Evolutionary conservation across 2,888 invertebrate species (phyloP).

Genomic region (Brenthis ino): DNA sequence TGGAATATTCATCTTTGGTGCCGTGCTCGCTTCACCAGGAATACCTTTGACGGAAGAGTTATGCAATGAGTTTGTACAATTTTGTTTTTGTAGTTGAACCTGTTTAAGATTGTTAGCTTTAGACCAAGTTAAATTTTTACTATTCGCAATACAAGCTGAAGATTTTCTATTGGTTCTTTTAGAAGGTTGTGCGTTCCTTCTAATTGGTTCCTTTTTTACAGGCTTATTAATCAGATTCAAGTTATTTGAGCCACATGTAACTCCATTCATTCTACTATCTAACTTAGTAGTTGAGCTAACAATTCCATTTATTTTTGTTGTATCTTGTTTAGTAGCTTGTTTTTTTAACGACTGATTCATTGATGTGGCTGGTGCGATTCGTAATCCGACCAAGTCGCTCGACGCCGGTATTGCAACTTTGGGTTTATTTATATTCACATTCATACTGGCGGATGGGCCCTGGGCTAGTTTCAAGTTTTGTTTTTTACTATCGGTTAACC

Average conservation of each 20-base stretch:
- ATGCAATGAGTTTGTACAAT: constrained; percentile 58
- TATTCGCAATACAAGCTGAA: constrained; percentile 75
- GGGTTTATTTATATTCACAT: constrained; percentile 46
- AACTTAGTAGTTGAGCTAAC: constrained; percentile 75
- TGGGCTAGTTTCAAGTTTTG: constrained; percentile 45
- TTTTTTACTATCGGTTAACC: constrained; percentile 61
- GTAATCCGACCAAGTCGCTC: constrained; percentile 52
- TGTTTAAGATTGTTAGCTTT: constrained; percentile 76
- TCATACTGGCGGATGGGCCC: constrained; percentile 71
- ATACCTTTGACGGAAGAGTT: constrained; percentile 50
- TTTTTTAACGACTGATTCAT: constrained; percentile 59
- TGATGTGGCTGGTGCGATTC: constrained; percentile 59
- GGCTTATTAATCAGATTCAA: constrained; percentile 62
- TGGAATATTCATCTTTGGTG: constrained; percentile 70
- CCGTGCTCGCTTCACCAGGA: constrained; percentile 61
- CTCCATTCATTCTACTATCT: constrained; percentile 75
- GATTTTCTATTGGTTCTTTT: constrained; percentile 75
- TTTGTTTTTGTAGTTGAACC: constrained; percentile 72
- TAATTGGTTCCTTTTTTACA: constrained; percentile 61
- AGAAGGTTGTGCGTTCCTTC: constrained; percentile 52
- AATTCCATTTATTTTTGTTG: constrained; percentile 60
- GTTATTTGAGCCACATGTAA: constrained; percentile 75
- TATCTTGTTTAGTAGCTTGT: constrained; percentile 54
- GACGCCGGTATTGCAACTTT: constrained; percentile 64
- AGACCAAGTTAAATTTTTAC: constrained; percentile 76